These are phyloP conservation scores for Lepidonotus clava DNA, from an alignment of 2,888 invertebrate species.

Conservation along the genomic window DNA sequence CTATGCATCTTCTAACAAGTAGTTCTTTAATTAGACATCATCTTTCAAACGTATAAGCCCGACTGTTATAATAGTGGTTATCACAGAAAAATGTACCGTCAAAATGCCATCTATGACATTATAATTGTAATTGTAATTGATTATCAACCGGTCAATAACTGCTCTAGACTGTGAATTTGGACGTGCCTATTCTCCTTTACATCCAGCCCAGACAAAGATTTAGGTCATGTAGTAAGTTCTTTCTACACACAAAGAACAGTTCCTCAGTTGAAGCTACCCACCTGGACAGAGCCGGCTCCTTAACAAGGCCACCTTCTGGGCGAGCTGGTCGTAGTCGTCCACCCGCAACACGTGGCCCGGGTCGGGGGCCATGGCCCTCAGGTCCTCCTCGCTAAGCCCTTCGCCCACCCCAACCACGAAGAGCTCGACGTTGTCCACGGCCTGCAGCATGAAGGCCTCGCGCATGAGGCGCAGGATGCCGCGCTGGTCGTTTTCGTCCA, in stretches of 20 bases:
- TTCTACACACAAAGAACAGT: not conserved
- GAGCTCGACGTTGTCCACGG: slow-evolving; percentile 49
- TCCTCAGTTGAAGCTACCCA: not conserved
- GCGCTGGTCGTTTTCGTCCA: slow-evolving; percentile 54
- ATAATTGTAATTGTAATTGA: too few species aligned
- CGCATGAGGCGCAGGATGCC: slow-evolving; percentile 23
- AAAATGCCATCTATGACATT: too few species aligned
- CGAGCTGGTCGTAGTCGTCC: slow-evolving; percentile 20
- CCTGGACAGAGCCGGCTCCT: slow-evolving; percentile 5
- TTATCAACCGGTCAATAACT: too few species aligned
- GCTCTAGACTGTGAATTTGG: too few species aligned
- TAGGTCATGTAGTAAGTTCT: too few species aligned
- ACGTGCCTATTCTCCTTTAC: too few species aligned
- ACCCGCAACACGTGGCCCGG: not conserved
- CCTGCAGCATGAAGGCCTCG: slow-evolving; percentile 55
- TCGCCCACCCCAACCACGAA: slow-evolving; percentile 60
- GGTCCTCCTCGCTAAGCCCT: not conserved
- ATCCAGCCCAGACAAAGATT: too few species aligned
- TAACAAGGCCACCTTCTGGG: not conserved
- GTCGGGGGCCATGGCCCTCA: slow-evolving; percentile 22
- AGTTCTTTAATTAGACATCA: too few species aligned
- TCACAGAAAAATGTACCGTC: too few species aligned
- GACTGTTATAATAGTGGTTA: too few species aligned
- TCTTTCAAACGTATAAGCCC: too few species aligned
- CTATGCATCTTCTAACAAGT: too few species aligned